These are phyloP conservation scores for Himalopsyche phryganea DNA, from an alignment of 1,140 invertebrate genomes.

Conservation along the genomic window DNA sequence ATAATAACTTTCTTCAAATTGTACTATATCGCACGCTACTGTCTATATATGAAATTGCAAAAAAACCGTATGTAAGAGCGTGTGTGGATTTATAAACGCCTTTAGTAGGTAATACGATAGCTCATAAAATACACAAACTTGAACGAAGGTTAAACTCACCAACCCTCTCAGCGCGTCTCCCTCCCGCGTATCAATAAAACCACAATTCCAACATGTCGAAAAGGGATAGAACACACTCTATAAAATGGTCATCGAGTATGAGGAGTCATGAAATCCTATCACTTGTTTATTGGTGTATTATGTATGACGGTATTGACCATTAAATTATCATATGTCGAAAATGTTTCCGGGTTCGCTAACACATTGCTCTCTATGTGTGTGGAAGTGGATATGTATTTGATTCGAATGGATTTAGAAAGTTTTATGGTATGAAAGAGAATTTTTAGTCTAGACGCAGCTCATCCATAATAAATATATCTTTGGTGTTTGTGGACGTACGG, in stretches of 20 bases:
- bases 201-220: not conserved
- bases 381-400: conserved; percentile 10
- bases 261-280: conserved; percentile 25
- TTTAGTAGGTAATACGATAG: conserved; percentile 12
- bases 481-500: too few species aligned
- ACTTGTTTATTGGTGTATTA: conserved; percentile 33
- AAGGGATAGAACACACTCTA: not conserved
- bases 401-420: conserved; percentile 18
- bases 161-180: conserved; percentile 7
- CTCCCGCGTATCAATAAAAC: not conserved
- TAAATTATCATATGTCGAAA: conserved; percentile 34
- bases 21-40: not conserved
- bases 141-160: conserved; percentile 2
- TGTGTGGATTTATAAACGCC: conserved; percentile 32
- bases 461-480: too few species aligned
- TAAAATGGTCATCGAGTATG: conserved; percentile 12
- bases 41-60: conserved; percentile 11
- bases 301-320: conserved; percentile 34
- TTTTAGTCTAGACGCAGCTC: conserved; percentile 10
- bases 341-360: conserved; percentile 23
- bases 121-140: conserved; percentile 11
- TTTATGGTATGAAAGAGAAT: conserved; percentile 20
- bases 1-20: too few species aligned
- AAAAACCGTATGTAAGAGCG: conserved; percentile 31
- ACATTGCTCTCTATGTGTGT: conserved; percentile 11